A percentile compares a stretch with the other conserved stretches of the same genome.
phyloP scores from a whole-genome alignment of 2,888 invertebrate genomes.

The Scelioninae gen. 1 region DNA sequence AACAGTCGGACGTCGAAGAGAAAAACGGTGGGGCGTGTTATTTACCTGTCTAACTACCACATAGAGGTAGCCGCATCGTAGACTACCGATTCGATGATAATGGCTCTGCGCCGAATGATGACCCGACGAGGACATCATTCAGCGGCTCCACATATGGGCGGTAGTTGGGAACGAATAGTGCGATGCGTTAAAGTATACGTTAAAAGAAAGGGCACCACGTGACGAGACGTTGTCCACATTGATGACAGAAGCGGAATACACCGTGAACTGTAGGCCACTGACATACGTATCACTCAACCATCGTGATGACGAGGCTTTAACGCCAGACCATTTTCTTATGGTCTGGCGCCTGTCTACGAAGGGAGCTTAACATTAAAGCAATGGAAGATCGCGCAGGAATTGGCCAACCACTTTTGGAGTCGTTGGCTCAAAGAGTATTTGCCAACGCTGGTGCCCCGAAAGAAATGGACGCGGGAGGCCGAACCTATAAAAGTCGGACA shows the following conservation, averaged over 20 bases:
- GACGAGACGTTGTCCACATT: constrained; percentile 50
- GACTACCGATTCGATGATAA: no score
- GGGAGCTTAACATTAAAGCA: not conserved
- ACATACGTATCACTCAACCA: constrained; percentile 73
- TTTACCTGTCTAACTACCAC: no score
- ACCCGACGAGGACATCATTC: no score
- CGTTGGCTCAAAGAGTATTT: constrained; percentile 14
- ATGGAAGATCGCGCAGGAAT: constrained; percentile 2
- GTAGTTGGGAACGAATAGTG: no score
- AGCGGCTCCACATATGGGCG: no score
- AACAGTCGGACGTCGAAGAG: constrained; percentile 59
- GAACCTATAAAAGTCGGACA: not conserved
- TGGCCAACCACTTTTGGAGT: constrained; percentile 1
- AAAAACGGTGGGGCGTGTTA: constrained; percentile 72
- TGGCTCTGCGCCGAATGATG: no score
- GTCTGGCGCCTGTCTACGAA: no score
- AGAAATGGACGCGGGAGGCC: not conserved
- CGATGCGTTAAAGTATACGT: not conserved
- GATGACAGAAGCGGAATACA: constrained; percentile 54
- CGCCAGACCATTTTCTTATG: constrained; percentile 39
- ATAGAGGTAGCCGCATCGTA: no score
- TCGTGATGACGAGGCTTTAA: constrained; percentile 55
- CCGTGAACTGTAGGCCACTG: constrained; percentile 55
- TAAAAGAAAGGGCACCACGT: constrained; percentile 30
- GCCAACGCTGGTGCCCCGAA: not conserved